Conservation (phyloP, 2,113 vertebrate genomes). For the Apus apus region DNA sequence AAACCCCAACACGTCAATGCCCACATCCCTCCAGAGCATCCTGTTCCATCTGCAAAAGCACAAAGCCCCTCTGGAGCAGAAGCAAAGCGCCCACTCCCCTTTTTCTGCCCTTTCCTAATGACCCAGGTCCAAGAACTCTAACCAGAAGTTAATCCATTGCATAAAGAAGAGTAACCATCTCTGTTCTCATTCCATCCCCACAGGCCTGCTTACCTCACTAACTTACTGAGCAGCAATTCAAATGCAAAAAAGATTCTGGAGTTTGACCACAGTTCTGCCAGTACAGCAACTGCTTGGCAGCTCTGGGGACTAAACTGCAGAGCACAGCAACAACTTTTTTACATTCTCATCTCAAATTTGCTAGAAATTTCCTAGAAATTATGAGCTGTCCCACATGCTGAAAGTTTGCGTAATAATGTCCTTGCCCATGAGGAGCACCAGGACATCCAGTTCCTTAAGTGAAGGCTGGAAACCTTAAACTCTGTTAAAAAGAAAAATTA, state of each 20-base stretch:
- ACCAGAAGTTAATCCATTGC: neutral
- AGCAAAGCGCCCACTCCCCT: neutral
- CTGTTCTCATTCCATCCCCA: neutral
- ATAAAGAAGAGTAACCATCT: neutral
- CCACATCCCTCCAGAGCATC: no score
- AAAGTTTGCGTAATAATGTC: neutral
- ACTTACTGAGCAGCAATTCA: neutral
- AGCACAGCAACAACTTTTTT: neutral
- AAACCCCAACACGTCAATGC: no score
- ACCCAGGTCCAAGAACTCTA: neutral
- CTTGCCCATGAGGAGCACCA: neutral
- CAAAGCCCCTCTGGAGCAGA: neutral
- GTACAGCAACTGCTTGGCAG: neutral
- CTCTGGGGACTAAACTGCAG: neutral
- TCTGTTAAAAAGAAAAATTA: neutral
- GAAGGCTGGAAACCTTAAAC: neutral
- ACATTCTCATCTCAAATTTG: neutral
- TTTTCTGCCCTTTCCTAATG: neutral
- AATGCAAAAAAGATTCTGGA: neutral
- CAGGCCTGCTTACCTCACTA: neutral
- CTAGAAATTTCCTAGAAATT: neutral
- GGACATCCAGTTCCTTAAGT: accelerated
- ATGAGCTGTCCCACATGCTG: neutral
- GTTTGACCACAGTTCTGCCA: no score
- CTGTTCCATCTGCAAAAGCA: neutral